phyloP scores from a whole-genome alignment of 2,888 invertebrate genomes.

The Sepiola atlantica region DNA sequence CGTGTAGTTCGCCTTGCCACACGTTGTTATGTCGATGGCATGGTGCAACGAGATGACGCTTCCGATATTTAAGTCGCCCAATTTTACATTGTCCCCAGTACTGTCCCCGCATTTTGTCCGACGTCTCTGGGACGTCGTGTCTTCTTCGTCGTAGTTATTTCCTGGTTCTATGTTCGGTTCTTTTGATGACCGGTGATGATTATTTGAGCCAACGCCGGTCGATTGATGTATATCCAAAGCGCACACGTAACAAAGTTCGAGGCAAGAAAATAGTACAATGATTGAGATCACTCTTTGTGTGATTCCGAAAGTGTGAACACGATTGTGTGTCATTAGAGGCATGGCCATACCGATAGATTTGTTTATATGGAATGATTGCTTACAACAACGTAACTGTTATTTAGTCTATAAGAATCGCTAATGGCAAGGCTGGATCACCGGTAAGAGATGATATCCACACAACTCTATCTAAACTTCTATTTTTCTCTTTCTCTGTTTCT shows the following conservation, averaged over 20 bases:
- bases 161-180: neutral
- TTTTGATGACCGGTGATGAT: neutral
- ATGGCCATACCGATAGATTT: neutral
- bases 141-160: neutral
- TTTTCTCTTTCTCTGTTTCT: neutral
- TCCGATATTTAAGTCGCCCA: conserved; percentile 60
- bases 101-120: neutral
- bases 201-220: neutral
- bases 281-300: neutral
- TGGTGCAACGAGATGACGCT: conserved; percentile 60
- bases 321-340: neutral
- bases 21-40: conserved; percentile 51
- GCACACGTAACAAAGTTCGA: neutral
- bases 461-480: neutral
- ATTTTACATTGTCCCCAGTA: neutral
- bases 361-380: neutral
- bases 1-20: conserved; percentile 51
- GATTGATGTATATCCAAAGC: neutral
- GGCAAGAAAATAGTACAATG: neutral
- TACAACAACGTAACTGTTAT: neutral
- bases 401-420: neutral
- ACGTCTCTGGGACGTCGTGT: too few species aligned
- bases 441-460: neutral
- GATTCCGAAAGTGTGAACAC: neutral
- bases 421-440: neutral